Conservation (phyloP, 2,888 invertebrate genomes). For the Syritta pipiens region DNA sequence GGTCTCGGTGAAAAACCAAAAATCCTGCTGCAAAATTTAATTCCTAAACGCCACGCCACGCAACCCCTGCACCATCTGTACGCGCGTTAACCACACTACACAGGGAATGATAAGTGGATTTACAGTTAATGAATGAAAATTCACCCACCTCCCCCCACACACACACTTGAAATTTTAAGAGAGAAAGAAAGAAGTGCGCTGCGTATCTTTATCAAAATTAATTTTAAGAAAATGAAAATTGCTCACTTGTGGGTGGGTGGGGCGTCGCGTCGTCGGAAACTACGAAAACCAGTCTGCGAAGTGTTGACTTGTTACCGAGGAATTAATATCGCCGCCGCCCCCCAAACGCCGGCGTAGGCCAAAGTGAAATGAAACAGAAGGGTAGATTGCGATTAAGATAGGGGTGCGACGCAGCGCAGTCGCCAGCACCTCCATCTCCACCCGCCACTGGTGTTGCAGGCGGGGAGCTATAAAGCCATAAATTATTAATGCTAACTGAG, state of each 20-base stretch:
- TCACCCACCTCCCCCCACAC: slow-evolving; percentile 12
- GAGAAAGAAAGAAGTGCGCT: slow-evolving; percentile 23
- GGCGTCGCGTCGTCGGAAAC: not conserved
- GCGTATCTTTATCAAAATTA: slow-evolving; percentile 61
- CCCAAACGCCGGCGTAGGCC: not conserved
- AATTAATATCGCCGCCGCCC: slow-evolving; percentile 37
- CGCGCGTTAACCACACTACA: slow-evolving; percentile 43
- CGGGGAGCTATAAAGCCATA: slow-evolving; percentile 57
- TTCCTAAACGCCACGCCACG: slow-evolving; percentile 6
- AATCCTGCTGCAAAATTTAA: slow-evolving; percentile 50
- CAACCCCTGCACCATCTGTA: slow-evolving; percentile 17
- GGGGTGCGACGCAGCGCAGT: slow-evolving; percentile 10
- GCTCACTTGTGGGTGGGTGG: not conserved
- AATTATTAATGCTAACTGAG: slow-evolving; percentile 58
- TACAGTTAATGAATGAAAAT: slow-evolving; percentile 52
- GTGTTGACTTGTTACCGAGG: slow-evolving; percentile 59
- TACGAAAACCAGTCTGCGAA: slow-evolving; percentile 9
- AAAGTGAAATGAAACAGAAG: slow-evolving; percentile 50
- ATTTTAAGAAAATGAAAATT: slow-evolving; percentile 67
- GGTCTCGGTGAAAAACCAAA: not conserved
- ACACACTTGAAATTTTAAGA: not conserved
- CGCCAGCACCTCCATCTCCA: not conserved
- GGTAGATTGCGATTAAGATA: slow-evolving; percentile 68
- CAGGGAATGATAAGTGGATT: slow-evolving; percentile 60
- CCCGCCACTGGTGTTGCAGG: slow-evolving; percentile 63